Conservation (phyloP, 2,888 invertebrate species). For the Leptothorax acervorum region DNA sequence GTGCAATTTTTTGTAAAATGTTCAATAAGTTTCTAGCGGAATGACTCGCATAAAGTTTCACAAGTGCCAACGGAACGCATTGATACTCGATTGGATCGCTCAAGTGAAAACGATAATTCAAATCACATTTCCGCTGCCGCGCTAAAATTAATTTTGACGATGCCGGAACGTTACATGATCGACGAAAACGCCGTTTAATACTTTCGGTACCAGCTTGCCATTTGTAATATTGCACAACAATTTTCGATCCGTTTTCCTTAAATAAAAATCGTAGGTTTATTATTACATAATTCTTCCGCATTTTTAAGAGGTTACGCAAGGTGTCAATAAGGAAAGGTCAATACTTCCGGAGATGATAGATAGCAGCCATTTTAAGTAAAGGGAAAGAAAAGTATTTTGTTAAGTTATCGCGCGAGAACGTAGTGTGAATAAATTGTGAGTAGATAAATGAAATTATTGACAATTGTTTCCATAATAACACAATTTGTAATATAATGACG, state of each 20-base stretch:
- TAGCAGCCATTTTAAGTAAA: neutral
- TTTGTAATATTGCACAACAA: neutral
- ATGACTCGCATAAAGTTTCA: neutral
- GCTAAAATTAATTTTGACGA: constrained; percentile 69
- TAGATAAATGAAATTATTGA: constrained; percentile 4
- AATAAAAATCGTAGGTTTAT: neutral
- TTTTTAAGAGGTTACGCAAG: neutral
- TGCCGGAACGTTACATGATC: constrained; percentile 59
- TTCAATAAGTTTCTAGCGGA: neutral
- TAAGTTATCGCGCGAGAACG: neutral
- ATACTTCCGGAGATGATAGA: neutral
- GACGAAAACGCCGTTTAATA: constrained; percentile 34
- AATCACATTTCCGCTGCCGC: constrained; percentile 62
- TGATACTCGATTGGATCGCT: constrained; percentile 30
- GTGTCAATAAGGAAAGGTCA: neutral
- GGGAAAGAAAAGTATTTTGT: neutral
- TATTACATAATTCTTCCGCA: neutral
- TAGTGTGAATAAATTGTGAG: neutral
- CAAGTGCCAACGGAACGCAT: constrained; percentile 18
- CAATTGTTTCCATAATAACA: neutral
- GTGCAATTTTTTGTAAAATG: neutral
- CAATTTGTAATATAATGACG: neutral
- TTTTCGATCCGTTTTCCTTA: neutral
- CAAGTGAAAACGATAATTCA: constrained; percentile 55
- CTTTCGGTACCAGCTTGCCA: neutral